A percentile compares a stretch with the other conserved stretches of the same genome.
These are phyloP conservation scores for Aphaenogaster ashmeadi DNA, from an alignment of 1,140 invertebrate species.

Conservation along the genomic window DNA sequence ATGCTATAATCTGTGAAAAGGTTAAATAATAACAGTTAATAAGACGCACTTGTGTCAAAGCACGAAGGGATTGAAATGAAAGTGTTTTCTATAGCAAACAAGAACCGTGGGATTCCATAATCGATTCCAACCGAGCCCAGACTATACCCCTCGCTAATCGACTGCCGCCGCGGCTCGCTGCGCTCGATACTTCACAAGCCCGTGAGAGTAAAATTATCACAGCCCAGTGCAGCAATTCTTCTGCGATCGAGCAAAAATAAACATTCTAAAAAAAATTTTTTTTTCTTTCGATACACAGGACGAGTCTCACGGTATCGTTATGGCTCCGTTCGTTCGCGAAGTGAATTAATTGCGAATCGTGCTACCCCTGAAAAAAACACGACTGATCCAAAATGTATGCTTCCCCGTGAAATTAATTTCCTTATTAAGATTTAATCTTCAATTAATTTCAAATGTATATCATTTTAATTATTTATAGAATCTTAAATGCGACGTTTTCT, in stretches of 20 bases:
- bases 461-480: background rate
- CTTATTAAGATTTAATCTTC: background rate
- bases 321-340: background rate
- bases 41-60: slow-evolving; percentile 31
- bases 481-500: background rate
- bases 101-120: slow-evolving; percentile 60
- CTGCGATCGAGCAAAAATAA: slow-evolving; percentile 47
- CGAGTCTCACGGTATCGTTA: background rate
- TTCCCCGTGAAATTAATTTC: background rate
- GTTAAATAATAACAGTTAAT: background rate
- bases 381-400: background rate
- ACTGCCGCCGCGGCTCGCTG: slow-evolving; percentile 35
- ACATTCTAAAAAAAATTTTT: slow-evolving; percentile 21
- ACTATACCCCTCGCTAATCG: slow-evolving; percentile 58
- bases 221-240: slow-evolving; percentile 32
- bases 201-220: slow-evolving; percentile 51
- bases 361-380: background rate
- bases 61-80: slow-evolving; percentile 34
- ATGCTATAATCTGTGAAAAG: background rate
- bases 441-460: background rate
- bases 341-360: background rate
- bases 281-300: background rate
- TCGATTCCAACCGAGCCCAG: slow-evolving; percentile 53
- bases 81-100: slow-evolving; percentile 52
- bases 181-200: slow-evolving; percentile 52